Evolutionary conservation across 37 sponge, comb jelly and placozoan species (phyloP), one percentile per base, ranked within the genome.

Genomic region (Spongilla lacustris): DNA sequence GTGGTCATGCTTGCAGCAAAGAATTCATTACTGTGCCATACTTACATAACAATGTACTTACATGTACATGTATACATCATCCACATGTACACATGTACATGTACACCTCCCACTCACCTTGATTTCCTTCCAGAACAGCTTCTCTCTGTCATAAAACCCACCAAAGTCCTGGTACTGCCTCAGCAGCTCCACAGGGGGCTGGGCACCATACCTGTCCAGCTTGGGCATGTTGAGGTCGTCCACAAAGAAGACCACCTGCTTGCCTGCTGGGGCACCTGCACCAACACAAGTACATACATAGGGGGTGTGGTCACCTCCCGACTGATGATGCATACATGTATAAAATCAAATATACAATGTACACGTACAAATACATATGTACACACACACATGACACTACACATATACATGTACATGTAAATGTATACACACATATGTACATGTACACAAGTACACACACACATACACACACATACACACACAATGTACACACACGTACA

Each of bases 141-240:
- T 98, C 29, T 98, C 97, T 75, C 99, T 92, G 76, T 98, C 99
- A 79, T 98, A 98, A 75, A 98, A 95, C 30, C 99, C 99, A 58
- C 94, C 50, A 85, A 98, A 98, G 80, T 98, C 99, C 73, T 92
- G 95, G 75, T 95, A 97, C 81, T 98, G 99, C 79, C 99, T 58
- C 21, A 98, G 85, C 25, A 98, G 91, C 71, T 98, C 99, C 69
- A 98, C 93, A n/a, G 99, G 97, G 68, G 99, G 99, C 86, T 98
- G 99, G 25, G 97, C 93, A n/a, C 99, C 99, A 84, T 97, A 98
- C n/a, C 83, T 85, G 84, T 98, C 99, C 78, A 97, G 84, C 70
- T 98, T 98, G n/a, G 99, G 99, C 99, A 98, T 98, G 87, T 98
- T 98, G 67, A 98, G 85, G 69, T 98, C 99, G 86, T 98, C 99